phyloP scores from a whole-genome alignment of 2,888 invertebrate species.

The Melikaiella ostensackeni region DNA sequence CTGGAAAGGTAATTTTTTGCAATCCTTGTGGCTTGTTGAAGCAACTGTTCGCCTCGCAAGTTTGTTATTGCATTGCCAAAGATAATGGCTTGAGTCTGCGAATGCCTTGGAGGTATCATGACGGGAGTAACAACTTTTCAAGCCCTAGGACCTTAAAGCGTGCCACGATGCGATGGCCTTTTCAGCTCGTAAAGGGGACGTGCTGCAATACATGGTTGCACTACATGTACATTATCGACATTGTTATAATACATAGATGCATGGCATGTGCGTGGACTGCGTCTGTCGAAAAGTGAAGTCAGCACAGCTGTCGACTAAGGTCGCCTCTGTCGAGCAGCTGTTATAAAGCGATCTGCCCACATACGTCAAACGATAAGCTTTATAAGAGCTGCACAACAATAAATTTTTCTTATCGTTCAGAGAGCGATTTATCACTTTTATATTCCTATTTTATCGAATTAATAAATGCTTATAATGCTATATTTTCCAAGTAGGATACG shows the following conservation, averaged over 20 bases:
- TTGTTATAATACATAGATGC: conserved; percentile 13
- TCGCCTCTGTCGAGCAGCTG: conserved; percentile 31
- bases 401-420: not conserved
- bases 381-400: not conserved
- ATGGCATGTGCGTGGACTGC: conserved; percentile 27
- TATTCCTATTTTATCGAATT: conserved; percentile 15
- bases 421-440: conserved; percentile 12
- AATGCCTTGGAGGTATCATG: too few species aligned
- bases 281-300: conserved; percentile 33
- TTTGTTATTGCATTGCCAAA: not conserved
- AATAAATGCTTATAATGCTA: not conserved
- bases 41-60: not conserved
- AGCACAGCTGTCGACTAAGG: conserved; percentile 39
- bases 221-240: conserved; percentile 16
- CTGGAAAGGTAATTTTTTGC: not conserved
- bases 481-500: not conserved
- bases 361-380: conserved; percentile 25
- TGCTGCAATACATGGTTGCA: not conserved
- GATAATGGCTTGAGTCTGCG: not conserved
- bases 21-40: not conserved
- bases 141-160: conserved; percentile 18
- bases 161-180: conserved; percentile 20
- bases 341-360: conserved; percentile 12
- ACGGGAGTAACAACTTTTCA: conserved; percentile 5
- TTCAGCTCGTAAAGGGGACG: conserved; percentile 6